Evolutionary conservation across 2,113 vertebrate species (phyloP).

Genomic region (Pituophis catenifer): DNA sequence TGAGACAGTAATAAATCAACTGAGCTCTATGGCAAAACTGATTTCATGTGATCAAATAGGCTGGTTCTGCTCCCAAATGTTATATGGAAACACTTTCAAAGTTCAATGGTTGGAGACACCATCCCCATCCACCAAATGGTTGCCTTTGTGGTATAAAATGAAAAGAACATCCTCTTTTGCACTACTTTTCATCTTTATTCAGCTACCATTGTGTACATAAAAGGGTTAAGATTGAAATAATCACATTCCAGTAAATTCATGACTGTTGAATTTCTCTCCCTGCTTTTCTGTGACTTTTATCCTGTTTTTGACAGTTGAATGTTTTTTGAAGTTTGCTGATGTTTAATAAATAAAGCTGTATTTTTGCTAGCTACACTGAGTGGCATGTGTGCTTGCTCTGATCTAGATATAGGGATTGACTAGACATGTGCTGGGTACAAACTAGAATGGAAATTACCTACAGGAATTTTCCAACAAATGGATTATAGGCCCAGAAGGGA

Average conservation of each 20-base stretch:
- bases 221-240: not conserved
- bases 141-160: not conserved
- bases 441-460: not conserved
- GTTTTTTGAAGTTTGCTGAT: not conserved
- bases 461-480: not conserved
- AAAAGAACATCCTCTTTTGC: not conserved
- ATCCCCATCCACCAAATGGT: not conserved
- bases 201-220: not conserved
- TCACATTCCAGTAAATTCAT: not conserved
- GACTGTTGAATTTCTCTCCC: not conserved
- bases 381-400: not conserved
- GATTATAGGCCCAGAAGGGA: not conserved
- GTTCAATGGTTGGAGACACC: not conserved
- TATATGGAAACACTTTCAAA: not conserved
- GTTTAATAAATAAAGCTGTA: not conserved
- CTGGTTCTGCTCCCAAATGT: not conserved
- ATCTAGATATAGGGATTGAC: not conserved
- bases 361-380: not conserved
- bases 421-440: not conserved
- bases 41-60: not conserved
- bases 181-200: not conserved
- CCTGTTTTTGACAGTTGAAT: not conserved
- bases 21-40: not conserved
- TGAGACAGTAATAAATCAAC: not conserved
- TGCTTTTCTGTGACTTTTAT: not conserved